phyloP scores from a whole-genome alignment of 2,888 invertebrate genomes.

The Rotaria magnacalcarata region DNA sequence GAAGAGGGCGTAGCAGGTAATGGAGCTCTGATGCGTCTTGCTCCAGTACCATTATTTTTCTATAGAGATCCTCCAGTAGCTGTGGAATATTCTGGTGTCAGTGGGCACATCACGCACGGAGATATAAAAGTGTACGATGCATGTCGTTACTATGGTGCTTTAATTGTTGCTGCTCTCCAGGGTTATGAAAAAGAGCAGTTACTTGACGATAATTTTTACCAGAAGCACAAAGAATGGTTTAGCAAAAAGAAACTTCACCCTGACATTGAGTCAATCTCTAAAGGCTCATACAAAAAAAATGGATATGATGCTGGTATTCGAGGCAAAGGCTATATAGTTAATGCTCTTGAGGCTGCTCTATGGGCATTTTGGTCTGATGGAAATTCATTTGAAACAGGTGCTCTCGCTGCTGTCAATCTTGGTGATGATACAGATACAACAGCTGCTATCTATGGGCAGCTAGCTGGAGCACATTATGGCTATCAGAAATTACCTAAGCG shows the following conservation, averaged over 20 bases:
- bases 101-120: too few relatives aligned
- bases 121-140: too few relatives aligned
- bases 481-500: background rate
- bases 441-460: background rate
- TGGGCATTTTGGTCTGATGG: background rate
- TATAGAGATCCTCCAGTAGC: too few relatives aligned
- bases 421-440: background rate
- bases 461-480: background rate
- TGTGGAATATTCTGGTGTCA: too few relatives aligned
- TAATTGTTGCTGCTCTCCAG: background rate
- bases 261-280: background rate
- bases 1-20: too few relatives aligned
- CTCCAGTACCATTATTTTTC: too few relatives aligned
- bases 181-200: background rate
- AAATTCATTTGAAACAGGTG: background rate
- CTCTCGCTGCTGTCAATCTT: too few relatives aligned
- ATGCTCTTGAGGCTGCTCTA: background rate
- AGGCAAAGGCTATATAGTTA: background rate
- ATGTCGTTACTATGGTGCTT: background rate
- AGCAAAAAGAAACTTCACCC: background rate
- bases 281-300: background rate
- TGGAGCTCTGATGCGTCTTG: too few relatives aligned
- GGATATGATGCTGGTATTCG: constrained; percentile 2
- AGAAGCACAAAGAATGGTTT: background rate
- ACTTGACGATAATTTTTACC: background rate